A percentile compares a stretch with the other conserved stretches of the same genome.
phyloP scores from a whole-genome alignment of 2,797 vertebrate genomes.

The Halcyon leucocephala region DNA sequence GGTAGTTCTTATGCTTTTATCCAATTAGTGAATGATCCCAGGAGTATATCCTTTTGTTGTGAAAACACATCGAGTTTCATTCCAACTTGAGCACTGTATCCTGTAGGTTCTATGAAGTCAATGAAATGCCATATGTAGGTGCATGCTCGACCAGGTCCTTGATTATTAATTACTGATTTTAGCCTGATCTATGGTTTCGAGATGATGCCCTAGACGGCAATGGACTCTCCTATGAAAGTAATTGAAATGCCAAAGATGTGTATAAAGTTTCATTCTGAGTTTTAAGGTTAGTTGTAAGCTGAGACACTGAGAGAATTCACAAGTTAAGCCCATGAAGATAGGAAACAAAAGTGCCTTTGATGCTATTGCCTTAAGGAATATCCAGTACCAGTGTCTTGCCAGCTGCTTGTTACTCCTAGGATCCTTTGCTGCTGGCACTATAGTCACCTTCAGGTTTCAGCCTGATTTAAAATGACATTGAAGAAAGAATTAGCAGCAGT shows the following conservation, averaged over 20 bases:
- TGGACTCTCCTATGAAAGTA: background rate
- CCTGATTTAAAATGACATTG: conserved; percentile 20
- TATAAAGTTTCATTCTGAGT: conserved; percentile 9
- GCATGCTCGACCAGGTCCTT: background rate
- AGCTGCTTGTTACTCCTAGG: background rate
- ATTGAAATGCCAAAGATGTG: background rate
- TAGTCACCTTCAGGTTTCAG: background rate
- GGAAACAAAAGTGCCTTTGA: background rate
- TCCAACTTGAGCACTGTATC: background rate
- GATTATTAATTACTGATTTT: background rate
- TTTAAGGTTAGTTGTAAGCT: conserved; percentile 1
- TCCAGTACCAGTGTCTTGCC: background rate
- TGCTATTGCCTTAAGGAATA: background rate
- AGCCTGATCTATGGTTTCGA: background rate
- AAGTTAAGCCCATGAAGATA: background rate
- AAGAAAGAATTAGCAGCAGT: background rate
- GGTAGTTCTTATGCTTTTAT: conserved; percentile 64
- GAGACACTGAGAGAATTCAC: background rate
- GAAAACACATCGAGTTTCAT: conserved; percentile 5
- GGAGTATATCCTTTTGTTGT: conserved; percentile 47
- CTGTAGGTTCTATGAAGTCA: conserved; percentile 4
- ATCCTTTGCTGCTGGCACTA: background rate
- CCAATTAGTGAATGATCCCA: conserved; percentile 61
- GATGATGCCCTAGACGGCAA: background rate
- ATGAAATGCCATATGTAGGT: background rate